Percentiles rank a stretch among this genome's conserved stretches.
phyloP scores from a whole-genome alignment of 2,888 invertebrate species.

The Epinotia brunnichana region DNA sequence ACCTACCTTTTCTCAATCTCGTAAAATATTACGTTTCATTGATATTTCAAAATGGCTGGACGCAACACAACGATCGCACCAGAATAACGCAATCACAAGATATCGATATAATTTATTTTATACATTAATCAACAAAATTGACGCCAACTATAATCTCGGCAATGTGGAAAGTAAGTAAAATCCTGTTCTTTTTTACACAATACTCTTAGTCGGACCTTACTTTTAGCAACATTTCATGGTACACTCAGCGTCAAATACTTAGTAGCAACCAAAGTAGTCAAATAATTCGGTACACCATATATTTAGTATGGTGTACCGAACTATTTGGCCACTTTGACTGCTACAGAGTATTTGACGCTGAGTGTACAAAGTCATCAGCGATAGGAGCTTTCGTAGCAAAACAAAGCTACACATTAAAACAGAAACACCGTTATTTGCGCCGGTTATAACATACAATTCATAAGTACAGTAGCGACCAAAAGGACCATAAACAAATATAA shows the following conservation, averaged over 20 bases:
- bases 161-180: too few species aligned
- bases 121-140: not conserved
- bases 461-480: not conserved
- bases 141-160: not conserved
- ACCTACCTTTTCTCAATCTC: not conserved
- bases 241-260: too few species aligned
- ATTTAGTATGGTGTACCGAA: too few species aligned
- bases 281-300: too few species aligned
- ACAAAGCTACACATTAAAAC: not conserved
- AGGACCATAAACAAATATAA: too few species aligned
- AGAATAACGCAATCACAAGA: not conserved
- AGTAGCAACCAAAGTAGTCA: too few species aligned
- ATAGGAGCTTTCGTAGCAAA: conserved; percentile 4
- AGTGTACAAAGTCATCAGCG: not conserved
- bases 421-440: not conserved
- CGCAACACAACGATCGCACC: not conserved
- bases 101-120: not conserved
- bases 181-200: not conserved
- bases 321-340: too few species aligned
- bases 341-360: too few species aligned
- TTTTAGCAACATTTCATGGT: not conserved
- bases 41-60: not conserved
- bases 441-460: not conserved
- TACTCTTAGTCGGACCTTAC: not conserved
- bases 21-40: not conserved